Percentiles rank a stretch among this genome's conserved stretches.
Conservation (phyloP, 1,140 invertebrate species). For the Aphaenogaster rudis region DNA sequence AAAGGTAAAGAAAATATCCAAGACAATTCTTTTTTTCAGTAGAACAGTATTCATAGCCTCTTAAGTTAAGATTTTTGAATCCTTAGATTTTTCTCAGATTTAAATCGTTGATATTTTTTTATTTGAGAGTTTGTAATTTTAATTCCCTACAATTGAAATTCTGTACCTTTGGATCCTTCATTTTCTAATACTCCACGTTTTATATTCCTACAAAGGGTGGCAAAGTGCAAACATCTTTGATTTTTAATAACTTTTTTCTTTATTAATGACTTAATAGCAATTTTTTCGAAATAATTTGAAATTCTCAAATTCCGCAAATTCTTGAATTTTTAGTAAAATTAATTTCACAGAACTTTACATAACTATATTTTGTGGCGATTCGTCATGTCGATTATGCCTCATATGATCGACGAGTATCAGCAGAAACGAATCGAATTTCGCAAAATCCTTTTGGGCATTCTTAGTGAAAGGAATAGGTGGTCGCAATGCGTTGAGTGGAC, state of each 20-base stretch:
- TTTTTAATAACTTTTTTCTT: too few relatives aligned
- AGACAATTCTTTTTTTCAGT: background rate
- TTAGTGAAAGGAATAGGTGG: slow-evolving; percentile 92
- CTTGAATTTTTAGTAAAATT: background rate
- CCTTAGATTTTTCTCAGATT: too few relatives aligned
- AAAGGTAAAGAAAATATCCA: slow-evolving; percentile 86
- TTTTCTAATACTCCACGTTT: too few relatives aligned
- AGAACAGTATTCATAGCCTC: too few relatives aligned
- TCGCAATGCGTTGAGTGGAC: slow-evolving; percentile 95
- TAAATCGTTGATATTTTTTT: too few relatives aligned
- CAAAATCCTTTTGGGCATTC: slow-evolving; percentile 93
- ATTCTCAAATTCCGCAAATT: background rate
- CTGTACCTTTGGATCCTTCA: too few relatives aligned
- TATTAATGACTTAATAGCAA: too few relatives aligned
- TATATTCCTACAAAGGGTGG: too few relatives aligned
- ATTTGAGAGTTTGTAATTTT: too few relatives aligned
- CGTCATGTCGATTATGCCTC: slow-evolving; percentile 92
- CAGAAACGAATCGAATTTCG: slow-evolving; percentile 92
- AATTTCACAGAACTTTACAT: slow-evolving; percentile 89
- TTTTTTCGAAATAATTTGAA: background rate
- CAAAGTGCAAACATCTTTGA: too few relatives aligned
- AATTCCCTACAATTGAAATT: too few relatives aligned
- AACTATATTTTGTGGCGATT: slow-evolving; percentile 95
- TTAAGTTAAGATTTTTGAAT: too few relatives aligned
- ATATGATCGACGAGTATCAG: slow-evolving; percentile 94